Evolutionary conservation across 1,140 invertebrate genomes (phyloP).

Genomic region (Colletes gigas): DNA sequence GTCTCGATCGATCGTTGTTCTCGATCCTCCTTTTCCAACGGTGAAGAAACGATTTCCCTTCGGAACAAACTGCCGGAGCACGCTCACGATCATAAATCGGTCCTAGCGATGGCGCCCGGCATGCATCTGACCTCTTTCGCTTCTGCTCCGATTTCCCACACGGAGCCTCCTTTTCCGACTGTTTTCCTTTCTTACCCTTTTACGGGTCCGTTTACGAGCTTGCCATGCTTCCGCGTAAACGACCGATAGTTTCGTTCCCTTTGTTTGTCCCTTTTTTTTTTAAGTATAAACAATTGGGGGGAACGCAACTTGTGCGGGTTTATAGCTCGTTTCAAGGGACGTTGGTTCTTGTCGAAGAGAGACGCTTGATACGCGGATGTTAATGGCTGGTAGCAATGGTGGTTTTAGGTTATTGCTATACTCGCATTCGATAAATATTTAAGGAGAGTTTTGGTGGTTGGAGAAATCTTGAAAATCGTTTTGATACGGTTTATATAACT

Average conservation of each 20-base stretch:
- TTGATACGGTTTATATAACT: too few species aligned
- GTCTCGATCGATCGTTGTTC: conserved; percentile 59
- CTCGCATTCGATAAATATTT: too few species aligned
- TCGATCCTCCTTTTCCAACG: conserved; percentile 30
- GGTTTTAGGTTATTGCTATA: too few species aligned
- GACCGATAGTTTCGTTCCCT: conserved; percentile 1
- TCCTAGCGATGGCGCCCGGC: conserved; percentile 11
- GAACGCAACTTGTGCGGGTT: too few species aligned
- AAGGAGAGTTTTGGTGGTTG: too few species aligned
- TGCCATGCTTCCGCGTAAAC: conserved; percentile 1
- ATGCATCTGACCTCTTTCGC: conserved; percentile 42
- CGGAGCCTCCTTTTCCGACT: neutral
- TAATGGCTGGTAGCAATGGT: too few species aligned
- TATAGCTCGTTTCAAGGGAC: too few species aligned
- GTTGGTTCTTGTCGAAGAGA: too few species aligned
- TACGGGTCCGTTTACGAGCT: conserved; percentile 43
- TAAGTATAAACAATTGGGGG: too few species aligned
- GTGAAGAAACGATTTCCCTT: conserved; percentile 49
- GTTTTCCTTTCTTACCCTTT: neutral
- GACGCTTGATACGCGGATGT: too few species aligned
- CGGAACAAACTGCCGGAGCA: conserved; percentile 54
- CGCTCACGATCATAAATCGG: conserved; percentile 59
- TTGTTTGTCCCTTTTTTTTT: neutral
- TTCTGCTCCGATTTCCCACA: conserved; percentile 43
- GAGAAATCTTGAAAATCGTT: too few species aligned